Evolutionary conservation across 1,140 invertebrate species (phyloP), one percentile per base, ranked within the genome.

Genomic region (Galendromus occidentalis): DNA sequence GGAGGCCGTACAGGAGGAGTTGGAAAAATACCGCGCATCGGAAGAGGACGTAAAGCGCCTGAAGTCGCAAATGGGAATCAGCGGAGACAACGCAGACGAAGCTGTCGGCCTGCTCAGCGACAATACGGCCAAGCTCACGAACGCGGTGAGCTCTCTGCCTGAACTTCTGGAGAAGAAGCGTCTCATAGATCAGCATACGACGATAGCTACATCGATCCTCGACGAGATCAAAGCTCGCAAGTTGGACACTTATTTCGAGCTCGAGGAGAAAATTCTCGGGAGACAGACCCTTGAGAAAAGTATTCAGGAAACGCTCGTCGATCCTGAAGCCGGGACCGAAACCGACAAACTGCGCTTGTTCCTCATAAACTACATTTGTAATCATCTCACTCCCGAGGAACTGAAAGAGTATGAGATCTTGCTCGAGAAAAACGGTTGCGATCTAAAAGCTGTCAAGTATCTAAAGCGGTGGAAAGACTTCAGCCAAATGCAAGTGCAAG

Each of bases 101-200:
- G 78, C 79, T 4, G 77, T 81, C 25, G 76, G 76, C 65, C 82
- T 95, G 82, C 82, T 97, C 1, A 86, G 87, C 44, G 91, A 95
- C 75, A 95, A 92, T 70, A 98, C 94, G 0, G 87, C 91, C 9
- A 85, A 87, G 69, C 80, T 99, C 17, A 96, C 91, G 5, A 90
- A 83, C 68, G 93, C 95, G 47, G 89, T 97, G 1, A 79, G 79
- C 75, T 93, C 89, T 5, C 78, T 98, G 68, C 95, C 95, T 17
- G 91, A 98, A 75, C 78, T 98, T 2, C 80, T 98, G 71, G 93
- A 98, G 77, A 94, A 90, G 79, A 99, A 99, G 75, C 79, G 91
- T 55, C 80, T 98, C 7, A 94, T 99, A 70, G 94, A 98, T 74
- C 92, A 96, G 85, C 96, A 99, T 75, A 98, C 91, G 12, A 95